Evolutionary conservation across 2,888 invertebrate genomes (phyloP).

Genomic region (Drosophila mettleri): DNA sequence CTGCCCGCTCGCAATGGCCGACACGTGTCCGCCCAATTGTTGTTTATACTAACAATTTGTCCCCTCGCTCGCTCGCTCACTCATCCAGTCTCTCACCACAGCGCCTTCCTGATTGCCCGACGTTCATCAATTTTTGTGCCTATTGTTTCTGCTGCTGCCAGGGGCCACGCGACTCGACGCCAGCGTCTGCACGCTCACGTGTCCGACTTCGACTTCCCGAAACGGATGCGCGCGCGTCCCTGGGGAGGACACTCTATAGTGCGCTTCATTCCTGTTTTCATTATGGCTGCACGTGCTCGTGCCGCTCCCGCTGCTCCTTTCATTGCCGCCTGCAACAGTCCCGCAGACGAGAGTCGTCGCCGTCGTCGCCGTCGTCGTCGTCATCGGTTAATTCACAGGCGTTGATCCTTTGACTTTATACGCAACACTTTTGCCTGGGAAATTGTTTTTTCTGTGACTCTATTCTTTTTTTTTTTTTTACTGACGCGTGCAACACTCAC

Average conservation of each 20-base stretch:
- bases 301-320: constrained; percentile 46
- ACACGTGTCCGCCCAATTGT: constrained; percentile 82
- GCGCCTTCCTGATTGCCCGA: constrained; percentile 62
- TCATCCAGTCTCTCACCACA: constrained; percentile 20
- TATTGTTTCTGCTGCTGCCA: constrained; percentile 73
- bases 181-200: constrained; percentile 48
- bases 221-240: constrained; percentile 41
- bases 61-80: constrained; percentile 33
- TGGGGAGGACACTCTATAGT: constrained; percentile 44
- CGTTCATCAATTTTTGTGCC: constrained; percentile 57
- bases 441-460: constrained; percentile 76
- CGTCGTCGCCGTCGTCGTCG: too few relatives aligned
- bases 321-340: constrained; percentile 9
- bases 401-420: constrained; percentile 82
- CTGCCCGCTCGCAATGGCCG: constrained; percentile 60
- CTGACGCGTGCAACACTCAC: constrained; percentile 54
- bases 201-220: constrained; percentile 60
- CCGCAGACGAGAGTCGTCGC: constrained; percentile 11
- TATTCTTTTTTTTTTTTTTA: constrained; percentile 46
- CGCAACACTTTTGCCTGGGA: constrained; percentile 78
- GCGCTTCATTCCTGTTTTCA: constrained; percentile 68
- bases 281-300: constrained; percentile 72
- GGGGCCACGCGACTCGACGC: constrained; percentile 76
- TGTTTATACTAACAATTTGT: constrained; percentile 84
- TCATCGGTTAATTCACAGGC: constrained; percentile 71